These are phyloP conservation scores for Meiosimyza platycephala DNA, from an alignment of 2,888 invertebrate genomes.

Conservation along the genomic window DNA sequence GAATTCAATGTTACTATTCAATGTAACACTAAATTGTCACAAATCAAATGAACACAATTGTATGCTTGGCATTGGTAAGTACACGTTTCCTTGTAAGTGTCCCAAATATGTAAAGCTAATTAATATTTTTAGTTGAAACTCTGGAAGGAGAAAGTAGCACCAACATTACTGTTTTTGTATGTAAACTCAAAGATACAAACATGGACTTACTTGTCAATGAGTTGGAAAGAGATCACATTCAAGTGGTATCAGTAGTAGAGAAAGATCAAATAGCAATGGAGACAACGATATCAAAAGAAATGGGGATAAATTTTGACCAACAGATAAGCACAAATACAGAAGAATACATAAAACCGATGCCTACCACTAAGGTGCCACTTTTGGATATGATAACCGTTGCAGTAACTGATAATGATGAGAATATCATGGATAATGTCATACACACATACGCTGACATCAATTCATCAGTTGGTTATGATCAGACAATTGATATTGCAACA, in stretches of 20 bases:
- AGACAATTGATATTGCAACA: neutral
- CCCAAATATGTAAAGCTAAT: too few relatives aligned
- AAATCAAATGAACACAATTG: conserved; percentile 14
- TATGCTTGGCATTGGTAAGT: conserved; percentile 33
- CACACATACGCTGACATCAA: too few relatives aligned
- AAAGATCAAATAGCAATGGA: neutral
- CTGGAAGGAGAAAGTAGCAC: neutral
- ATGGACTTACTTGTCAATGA: neutral
- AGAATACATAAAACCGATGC: neutral
- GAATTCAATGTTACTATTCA: neutral
- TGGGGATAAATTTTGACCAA: neutral
- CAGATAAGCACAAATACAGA: too few relatives aligned
- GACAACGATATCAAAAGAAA: too few relatives aligned
- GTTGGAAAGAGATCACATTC: neutral
- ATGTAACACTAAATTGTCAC: conserved; percentile 24
- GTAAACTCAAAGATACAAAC: conserved; percentile 5
- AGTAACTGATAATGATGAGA: neutral
- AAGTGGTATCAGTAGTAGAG: conserved; percentile 7
- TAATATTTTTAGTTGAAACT: neutral
- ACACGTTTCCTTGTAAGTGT: neutral
- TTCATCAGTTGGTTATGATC: neutral
- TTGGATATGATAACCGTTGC: conserved; percentile 18
- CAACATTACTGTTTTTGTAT: conserved; percentile 9
- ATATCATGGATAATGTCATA: neutral
- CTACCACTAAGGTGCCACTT: conserved; percentile 3